Percentiles rank a stretch among this genome's conserved stretches.
Conservation (phyloP, 35 echinoderm and acorn worm species). For the Heliocidaris tuberculata region DNA sequence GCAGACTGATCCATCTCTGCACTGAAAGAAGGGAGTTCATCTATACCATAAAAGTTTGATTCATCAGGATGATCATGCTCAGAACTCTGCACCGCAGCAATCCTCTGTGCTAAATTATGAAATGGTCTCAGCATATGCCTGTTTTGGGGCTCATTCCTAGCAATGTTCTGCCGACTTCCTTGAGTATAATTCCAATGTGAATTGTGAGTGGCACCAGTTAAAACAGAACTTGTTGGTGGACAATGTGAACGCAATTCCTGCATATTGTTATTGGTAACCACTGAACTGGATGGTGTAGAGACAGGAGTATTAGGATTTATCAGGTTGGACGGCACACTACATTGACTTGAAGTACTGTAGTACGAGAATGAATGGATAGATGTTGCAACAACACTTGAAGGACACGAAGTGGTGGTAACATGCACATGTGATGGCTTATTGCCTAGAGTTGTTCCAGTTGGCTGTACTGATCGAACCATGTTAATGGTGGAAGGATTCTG, state of each 20-base stretch:
- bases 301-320: background rate
- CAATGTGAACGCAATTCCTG: background rate
- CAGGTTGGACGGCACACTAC: background rate
- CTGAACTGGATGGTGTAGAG: background rate
- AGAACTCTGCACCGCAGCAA: background rate
- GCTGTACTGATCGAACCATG: background rate
- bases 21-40: conserved; percentile 35
- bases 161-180: background rate
- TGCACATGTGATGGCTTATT: background rate
- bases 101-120: conserved; percentile 10
- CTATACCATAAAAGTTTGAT: background rate
- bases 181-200: background rate
- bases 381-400: background rate
- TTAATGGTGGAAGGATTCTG: background rate
- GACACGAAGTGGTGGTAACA: background rate
- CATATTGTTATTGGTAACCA: background rate
- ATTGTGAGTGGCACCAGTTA: background rate
- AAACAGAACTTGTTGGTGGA: background rate
- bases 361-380: background rate
- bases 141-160: background rate
- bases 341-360: background rate
- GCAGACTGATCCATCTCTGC: conserved; percentile 39
- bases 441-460: background rate
- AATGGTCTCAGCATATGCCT: background rate
- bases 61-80: background rate